Conservation (phyloP, 2,113 vertebrate genomes). For the Ceyx cyanopectus region DNA sequence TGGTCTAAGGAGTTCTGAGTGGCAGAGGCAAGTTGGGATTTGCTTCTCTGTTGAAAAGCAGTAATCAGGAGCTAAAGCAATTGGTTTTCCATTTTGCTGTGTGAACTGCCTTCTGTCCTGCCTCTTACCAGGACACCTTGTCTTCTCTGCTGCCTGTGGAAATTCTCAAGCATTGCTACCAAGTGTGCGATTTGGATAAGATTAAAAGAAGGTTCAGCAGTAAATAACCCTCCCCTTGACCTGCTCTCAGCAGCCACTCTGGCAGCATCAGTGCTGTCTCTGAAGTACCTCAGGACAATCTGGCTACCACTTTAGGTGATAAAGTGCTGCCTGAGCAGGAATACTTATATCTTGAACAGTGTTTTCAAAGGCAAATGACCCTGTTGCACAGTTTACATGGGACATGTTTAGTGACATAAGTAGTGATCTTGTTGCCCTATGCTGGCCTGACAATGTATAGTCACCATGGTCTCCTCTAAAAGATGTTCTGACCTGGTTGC, state of each 20-base stretch:
- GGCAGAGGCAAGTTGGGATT: constrained; percentile 7
- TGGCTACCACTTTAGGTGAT: not conserved
- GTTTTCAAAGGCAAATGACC: constrained; percentile 55
- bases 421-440: constrained; percentile 43
- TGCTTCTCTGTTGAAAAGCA: not conserved
- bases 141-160: not conserved
- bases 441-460: constrained; percentile 26
- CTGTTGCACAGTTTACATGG: constrained; percentile 40
- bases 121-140: not conserved
- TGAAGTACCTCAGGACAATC: not conserved
- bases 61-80: not conserved
- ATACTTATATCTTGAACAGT: not conserved
- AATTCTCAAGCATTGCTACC: not conserved
- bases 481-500: not conserved
- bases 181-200: not conserved
- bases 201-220: not conserved
- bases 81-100: not conserved
- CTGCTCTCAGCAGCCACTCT: not conserved
- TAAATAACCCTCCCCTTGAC: not conserved
- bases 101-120: not conserved
- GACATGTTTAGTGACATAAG: constrained; percentile 55
- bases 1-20: not conserved
- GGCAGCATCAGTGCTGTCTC: not conserved
- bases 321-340: not conserved
- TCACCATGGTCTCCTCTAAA: constrained; percentile 31